These are phyloP conservation scores for Epinotia ramella DNA, from an alignment of 2,888 invertebrate genomes.

Conservation along the genomic window DNA sequence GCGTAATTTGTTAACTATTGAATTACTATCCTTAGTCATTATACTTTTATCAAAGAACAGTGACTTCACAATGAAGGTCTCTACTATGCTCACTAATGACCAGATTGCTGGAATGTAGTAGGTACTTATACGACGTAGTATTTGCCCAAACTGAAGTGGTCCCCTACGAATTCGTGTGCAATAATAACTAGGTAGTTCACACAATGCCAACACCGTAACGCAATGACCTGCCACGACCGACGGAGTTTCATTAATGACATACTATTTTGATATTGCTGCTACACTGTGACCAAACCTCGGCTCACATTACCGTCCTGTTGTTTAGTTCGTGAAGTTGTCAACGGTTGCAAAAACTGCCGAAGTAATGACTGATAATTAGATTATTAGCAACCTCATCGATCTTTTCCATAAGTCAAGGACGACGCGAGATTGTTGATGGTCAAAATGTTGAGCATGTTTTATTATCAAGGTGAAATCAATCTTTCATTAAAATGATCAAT, in stretches of 20 bases:
- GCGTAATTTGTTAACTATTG: too few relatives aligned
- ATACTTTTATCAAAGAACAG: too few relatives aligned
- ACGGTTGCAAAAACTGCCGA: conserved; percentile 22
- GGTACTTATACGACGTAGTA: background rate
- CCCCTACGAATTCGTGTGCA: background rate
- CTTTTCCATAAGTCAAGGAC: conserved; percentile 16
- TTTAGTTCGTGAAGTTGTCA: conserved; percentile 18
- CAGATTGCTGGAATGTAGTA: too few relatives aligned
- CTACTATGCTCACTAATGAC: background rate
- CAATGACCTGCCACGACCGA: conserved; percentile 31
- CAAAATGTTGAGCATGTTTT: background rate
- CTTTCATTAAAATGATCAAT: too few relatives aligned
- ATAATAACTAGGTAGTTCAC: conserved; percentile 1
- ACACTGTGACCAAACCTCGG: conserved; percentile 32
- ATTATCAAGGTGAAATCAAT: conserved; percentile 1
- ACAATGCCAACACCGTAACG: conserved; percentile 30
- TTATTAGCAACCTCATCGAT: conserved; percentile 19
- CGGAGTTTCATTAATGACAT: conserved; percentile 43
- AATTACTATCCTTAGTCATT: too few relatives aligned
- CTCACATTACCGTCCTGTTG: conserved; percentile 24
- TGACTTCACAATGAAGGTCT: background rate
- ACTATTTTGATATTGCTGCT: conserved; percentile 36
- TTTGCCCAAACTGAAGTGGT: background rate
- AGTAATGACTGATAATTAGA: conserved; percentile 19
- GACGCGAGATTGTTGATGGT: background rate